phyloP scores from a whole-genome alignment of 2,797 vertebrate species.

The Myotis daubentonii region DNA sequence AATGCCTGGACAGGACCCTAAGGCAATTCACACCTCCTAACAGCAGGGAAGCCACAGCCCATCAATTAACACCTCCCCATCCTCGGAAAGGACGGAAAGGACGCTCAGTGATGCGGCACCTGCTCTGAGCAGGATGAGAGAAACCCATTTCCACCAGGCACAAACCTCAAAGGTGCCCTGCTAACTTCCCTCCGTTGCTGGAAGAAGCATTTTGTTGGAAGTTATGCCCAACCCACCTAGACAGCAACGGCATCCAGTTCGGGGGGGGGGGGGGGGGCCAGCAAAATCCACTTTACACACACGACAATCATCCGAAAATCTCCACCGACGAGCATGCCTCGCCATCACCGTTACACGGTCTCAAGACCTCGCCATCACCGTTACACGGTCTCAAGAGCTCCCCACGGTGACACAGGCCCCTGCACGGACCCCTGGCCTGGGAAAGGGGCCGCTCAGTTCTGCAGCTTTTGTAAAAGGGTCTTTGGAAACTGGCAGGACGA shows the following conservation, averaged over 20 bases:
- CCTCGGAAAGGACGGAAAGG: slow-evolving; percentile 15
- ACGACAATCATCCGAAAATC: not conserved
- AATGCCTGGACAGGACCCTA: not conserved
- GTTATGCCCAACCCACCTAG: not conserved
- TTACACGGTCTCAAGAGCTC: fast-evolving
- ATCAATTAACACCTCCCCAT: slow-evolving; percentile 71
- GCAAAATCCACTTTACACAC: not conserved
- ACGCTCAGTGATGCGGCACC: not conserved
- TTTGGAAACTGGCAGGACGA: not conserved
- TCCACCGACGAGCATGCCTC: not conserved
- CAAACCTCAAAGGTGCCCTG: fast-evolving
- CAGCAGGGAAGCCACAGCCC: slow-evolving; percentile 28
- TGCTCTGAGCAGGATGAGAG: not conserved
- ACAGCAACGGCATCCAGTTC: fast-evolving
- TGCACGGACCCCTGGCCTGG: fast-evolving
- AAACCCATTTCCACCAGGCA: not conserved
- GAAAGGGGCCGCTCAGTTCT: fast-evolving
- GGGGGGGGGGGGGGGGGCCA: not conserved
- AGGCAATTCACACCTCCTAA: slow-evolving; percentile 69
- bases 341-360: fast-evolving
- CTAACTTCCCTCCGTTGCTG: fast-evolving
- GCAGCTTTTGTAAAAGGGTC: not conserved
- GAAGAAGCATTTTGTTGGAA: not conserved
- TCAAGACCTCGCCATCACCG: not conserved
- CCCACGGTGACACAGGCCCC: fast-evolving